Conservation (phyloP, 2,113 vertebrate genomes). For the Calyptommatus sinebrachiatus region DNA sequence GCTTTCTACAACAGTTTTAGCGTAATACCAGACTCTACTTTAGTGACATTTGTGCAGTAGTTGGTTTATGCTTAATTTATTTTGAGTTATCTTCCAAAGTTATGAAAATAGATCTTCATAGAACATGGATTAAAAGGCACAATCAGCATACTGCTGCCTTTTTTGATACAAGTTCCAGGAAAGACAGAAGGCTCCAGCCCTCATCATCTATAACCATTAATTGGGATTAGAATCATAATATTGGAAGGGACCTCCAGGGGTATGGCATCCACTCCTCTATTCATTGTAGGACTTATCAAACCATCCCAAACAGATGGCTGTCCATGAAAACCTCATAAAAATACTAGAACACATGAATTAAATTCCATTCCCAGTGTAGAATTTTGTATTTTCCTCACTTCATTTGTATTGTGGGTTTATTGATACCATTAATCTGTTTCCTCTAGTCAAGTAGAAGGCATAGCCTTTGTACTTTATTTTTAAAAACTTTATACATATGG, state of each 20-base stretch:
- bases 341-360: too few relatives aligned
- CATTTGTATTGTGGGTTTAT: not conserved
- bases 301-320: too few relatives aligned
- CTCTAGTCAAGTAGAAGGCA: slow-evolving; percentile 23
- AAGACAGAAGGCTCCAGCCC: too few relatives aligned
- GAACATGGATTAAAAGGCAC: not conserved
- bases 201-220: too few relatives aligned
- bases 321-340: too few relatives aligned
- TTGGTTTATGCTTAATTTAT: not conserved
- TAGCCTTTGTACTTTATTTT: slow-evolving; percentile 18
- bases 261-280: too few relatives aligned
- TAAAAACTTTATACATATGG: slow-evolving; percentile 26
- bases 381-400: not conserved
- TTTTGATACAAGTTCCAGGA: not conserved
- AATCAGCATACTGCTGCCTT: not conserved
- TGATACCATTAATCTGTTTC: slow-evolving; percentile 21
- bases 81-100: not conserved
- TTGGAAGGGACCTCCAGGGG: too few relatives aligned
- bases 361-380: not conserved
- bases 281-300: too few relatives aligned
- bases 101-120: slow-evolving; percentile 21
- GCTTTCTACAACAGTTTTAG: not conserved
- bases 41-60: not conserved
- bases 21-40: not conserved
- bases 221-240: too few relatives aligned